Percentiles rank a stretch among this genome's conserved stretches.
Evolutionary conservation across 2,113 vertebrate genomes (phyloP).

Genomic region (Antechinus stuartii): DNA sequence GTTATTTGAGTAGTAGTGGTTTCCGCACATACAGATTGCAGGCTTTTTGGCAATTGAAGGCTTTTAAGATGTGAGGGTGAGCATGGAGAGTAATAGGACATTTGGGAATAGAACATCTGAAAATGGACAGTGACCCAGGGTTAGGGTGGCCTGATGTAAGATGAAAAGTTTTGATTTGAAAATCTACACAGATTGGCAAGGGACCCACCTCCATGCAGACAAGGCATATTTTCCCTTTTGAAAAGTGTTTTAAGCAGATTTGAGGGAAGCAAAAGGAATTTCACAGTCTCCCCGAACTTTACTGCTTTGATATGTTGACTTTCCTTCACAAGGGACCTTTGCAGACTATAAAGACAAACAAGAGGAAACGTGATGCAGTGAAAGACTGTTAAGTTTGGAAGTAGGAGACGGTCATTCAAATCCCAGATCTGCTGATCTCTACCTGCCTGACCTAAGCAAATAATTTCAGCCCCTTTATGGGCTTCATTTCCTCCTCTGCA

Average conservation of each 20-base stretch:
- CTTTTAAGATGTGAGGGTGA: conserved; percentile 24
- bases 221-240: conserved; percentile 12
- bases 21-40: conserved; percentile 45
- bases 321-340: conserved; percentile 44
- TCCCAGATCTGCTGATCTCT: background rate
- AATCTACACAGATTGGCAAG: background rate
- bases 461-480: background rate
- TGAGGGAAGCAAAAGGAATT: conserved; percentile 34
- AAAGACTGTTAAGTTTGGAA: background rate
- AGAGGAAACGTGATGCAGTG: background rate
- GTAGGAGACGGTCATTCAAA: background rate
- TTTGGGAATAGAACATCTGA: conserved; percentile 44
- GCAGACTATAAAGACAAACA: conserved; percentile 40
- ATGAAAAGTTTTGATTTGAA: conserved; percentile 38
- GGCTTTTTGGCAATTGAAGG: conserved; percentile 57
- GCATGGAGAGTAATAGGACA: conserved; percentile 43
- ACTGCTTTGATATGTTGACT: conserved; percentile 56
- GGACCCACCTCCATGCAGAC: conserved; percentile 4
- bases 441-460: background rate
- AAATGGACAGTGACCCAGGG: conserved; percentile 31
- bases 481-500: background rate
- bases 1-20: conserved; percentile 40
- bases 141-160: background rate
- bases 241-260: conserved; percentile 55
- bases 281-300: background rate